phyloP scores from a whole-genome alignment of 2,113 vertebrate species.

The Sinocyclocheilus rhinocerous region DNA sequence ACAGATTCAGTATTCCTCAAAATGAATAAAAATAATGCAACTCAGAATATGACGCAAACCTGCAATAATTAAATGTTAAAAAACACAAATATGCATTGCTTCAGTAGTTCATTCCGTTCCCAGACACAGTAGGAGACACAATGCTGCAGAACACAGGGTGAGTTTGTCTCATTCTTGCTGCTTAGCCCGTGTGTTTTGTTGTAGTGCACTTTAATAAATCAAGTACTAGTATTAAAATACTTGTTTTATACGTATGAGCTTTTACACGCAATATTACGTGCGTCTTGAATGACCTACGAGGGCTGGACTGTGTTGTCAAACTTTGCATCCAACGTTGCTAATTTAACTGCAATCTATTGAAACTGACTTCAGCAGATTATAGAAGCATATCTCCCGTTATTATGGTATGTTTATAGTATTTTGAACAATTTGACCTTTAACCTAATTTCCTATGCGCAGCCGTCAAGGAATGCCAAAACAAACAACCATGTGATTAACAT shows the following conservation, averaged over 20 bases:
- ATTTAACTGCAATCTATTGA: background rate
- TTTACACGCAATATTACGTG: background rate
- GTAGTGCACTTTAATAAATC: background rate
- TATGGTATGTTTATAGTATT: background rate
- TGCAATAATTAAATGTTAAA: too few relatives aligned
- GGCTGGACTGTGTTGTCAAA: background rate
- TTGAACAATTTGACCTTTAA: background rate
- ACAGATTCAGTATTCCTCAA: too few relatives aligned
- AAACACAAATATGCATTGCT: too few relatives aligned
- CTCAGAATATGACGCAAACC: too few relatives aligned
- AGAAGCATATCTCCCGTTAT: background rate
- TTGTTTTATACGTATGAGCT: background rate
- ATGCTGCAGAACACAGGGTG: constrained; percentile 67
- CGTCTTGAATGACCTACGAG: background rate
- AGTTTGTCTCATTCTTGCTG: constrained; percentile 33
- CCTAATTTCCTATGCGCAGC: background rate
- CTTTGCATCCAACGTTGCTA: background rate
- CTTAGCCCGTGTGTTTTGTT: background rate
- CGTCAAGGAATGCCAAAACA: background rate
- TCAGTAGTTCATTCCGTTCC: background rate
- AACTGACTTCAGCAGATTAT: background rate
- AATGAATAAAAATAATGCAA: too few relatives aligned
- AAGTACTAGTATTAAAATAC: background rate
- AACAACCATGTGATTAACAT: background rate
- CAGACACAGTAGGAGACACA: background rate